Evolutionary conservation across 2,113 vertebrate genomes (phyloP), one percentile per base, ranked within the genome.

Genomic region (Eleginops maclovinus): DNA sequence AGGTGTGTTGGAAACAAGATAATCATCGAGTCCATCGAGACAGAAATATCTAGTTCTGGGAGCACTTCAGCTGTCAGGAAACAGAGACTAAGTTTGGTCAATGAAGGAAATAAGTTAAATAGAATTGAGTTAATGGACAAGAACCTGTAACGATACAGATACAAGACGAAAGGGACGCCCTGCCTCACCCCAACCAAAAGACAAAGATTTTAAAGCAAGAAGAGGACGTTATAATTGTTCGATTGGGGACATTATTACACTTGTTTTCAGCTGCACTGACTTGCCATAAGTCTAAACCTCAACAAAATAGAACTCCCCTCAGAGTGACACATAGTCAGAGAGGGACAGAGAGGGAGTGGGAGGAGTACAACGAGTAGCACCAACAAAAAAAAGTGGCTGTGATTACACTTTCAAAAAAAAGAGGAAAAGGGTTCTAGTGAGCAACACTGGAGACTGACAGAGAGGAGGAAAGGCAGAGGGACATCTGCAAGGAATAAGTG

Each of bases 1-100:
- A 85, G 50, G 72, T 81, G 82, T 77, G 65, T 77, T 63, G 53
- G 62, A 63, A 73, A 49, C 53, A 69, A 72, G 44, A 76, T 85
- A 31, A 77, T 79, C 61, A 63, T 63, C 69, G 7, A 65, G 60
- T 64, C 73, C 56, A 66, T 77, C 81, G 43, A 50, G 55, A 60
- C 41, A 62, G 44, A 53, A 75, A 69, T 14, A 55, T 51, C 44
- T 9, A 26, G 58, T 55, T 36, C 44, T 36, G 12, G 6, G 13
- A 55, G 56, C 49, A 61, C 49, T 26, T 53, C 6, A 46, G 62
- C 71, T 66, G 74, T 66, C 75, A 74, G 58, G 51, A 55, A 51
- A 59, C 53, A 47, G 31, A 24, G 36, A 50, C 72, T 24, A 63
- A 79, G 61, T 13, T 69, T 55, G 47, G 31, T 50, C 24, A 78